Base-by-base conservation (phyloP, 2,797 vertebrate species). In the Borostomias antarcticus region DNA sequence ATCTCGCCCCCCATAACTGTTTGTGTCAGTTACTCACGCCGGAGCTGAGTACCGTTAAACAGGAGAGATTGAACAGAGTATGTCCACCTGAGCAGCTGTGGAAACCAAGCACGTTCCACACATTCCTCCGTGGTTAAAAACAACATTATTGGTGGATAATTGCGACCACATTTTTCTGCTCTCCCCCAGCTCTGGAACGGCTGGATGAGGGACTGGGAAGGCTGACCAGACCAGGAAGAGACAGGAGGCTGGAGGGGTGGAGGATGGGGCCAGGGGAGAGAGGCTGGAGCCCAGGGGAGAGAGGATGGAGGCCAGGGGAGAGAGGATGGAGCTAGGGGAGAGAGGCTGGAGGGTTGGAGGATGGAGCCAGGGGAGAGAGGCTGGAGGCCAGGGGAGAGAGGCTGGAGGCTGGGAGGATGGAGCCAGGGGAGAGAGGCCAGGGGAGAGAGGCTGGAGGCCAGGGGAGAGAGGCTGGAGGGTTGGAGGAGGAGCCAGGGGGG, bases 91-190 rank as follows among this genome's bases (percentile, higher is more conserved):
- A 85, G 72, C 60, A 3, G 43, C 69, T 4, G 54, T 17, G 79
- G 64, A 72, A 47, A 70, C 77, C 63, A 67, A 79, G 73, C 74
- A 69, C 80, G 70, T 86, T 85, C 85, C 82, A 30, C 69, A 73
- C 35, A 88, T 85, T 85, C 80, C 75, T 81, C 67, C 66, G 28
- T 66, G 70, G 28, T 65, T 43, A 65, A 60, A 60, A 64, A 78
- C 68, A 78, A 64, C 51, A 79, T 73, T 52, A 68, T 79, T 81
- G 80, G 68, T 75, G 62, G 68, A 73, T 84, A 85, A 87, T 79
- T 84, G 76, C 75, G 64, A 83, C 66, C 86, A 84, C 68, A 78
- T 86, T 83, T 79, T 69, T 25, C 59, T 65, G 23, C 54, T 11
- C 37, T 56, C 32, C 11, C 62, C 56, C 64, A 54, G 21, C 58